These are phyloP conservation scores for roundworm (Caenorhabditis elegans) DNA, from an alignment of 1,140 invertebrate species.

Conservation along the genomic window DNA sequence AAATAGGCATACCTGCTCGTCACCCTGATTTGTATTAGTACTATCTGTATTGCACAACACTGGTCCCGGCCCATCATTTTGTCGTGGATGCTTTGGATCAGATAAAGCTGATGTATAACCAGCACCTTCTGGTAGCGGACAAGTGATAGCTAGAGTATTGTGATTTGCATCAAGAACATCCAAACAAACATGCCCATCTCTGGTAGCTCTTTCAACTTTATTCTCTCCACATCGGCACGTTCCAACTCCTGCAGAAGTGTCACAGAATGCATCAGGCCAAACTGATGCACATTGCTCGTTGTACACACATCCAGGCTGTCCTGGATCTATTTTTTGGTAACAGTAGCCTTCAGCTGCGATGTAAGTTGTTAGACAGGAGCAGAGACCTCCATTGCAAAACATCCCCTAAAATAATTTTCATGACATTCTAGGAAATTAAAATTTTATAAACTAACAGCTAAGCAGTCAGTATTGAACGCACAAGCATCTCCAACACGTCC, in stretches of 20 bases:
- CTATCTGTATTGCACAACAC: conserved; percentile 46
- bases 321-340: conserved; percentile 52
- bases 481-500: conserved; percentile 47
- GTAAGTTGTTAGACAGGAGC: conserved; percentile 46
- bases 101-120: conserved; percentile 50
- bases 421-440: not conserved
- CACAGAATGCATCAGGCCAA: conserved; percentile 51
- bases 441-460: conserved; percentile 13
- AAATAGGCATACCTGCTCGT: conserved; percentile 38
- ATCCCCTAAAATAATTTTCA: conserved; percentile 27
- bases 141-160: conserved; percentile 49
- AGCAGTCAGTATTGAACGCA: conserved; percentile 48
- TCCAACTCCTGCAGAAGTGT: conserved; percentile 46
- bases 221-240: conserved; percentile 49
- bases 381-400: conserved; percentile 49
- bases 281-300: conserved; percentile 47
- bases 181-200: conserved; percentile 50
- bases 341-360: conserved; percentile 49
- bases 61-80: conserved; percentile 48
- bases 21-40: conserved; percentile 27
- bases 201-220: conserved; percentile 48
- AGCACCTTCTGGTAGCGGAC: conserved; percentile 50
- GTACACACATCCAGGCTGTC: conserved; percentile 49
- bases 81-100: conserved; percentile 47
- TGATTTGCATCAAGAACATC: conserved; percentile 45